These are phyloP conservation scores for Labroides dimidiatus DNA, from an alignment of 2,797 vertebrate species.

Conservation along the genomic window DNA sequence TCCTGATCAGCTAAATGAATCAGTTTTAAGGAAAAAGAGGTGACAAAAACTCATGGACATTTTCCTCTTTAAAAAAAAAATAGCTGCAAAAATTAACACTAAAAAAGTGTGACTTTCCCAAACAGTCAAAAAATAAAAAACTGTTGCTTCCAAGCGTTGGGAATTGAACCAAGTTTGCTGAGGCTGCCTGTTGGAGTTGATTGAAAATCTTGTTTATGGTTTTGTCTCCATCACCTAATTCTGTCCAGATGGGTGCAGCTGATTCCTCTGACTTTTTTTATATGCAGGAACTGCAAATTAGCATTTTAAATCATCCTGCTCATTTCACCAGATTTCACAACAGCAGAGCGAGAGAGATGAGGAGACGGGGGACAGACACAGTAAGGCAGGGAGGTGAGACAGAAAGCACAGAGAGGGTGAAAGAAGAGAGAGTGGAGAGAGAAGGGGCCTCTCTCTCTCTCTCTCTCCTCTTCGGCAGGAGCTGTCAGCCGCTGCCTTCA, in stretches of 20 bases:
- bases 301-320: conserved; percentile 45
- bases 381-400: conserved; percentile 37
- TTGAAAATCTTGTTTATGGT: conserved; percentile 22
- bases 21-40: no score
- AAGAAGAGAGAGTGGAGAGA: conserved; percentile 29
- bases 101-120: not conserved
- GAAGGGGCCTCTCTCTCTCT: conserved; percentile 62
- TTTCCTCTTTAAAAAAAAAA: no score
- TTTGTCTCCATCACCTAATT: conserved; percentile 41
- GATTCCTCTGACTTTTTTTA: conserved; percentile 22
- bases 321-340: conserved; percentile 48
- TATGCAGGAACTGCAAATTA: conserved; percentile 20
- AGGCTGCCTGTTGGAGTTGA: conserved; percentile 11
- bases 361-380: conserved; percentile 9
- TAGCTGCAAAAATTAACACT: no score
- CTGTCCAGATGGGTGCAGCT: conserved; percentile 41
- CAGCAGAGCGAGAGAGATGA: conserved; percentile 15
- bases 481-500: conserved; percentile 76
- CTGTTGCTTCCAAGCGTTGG: conserved; percentile 1
- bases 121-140: not conserved
- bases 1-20: no score
- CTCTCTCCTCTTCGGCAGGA: conserved; percentile 77
- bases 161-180: conserved; percentile 20
- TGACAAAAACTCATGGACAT: no score
- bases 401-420: not conserved